Conservation (phyloP, 1,140 invertebrate genomes). For the Drosophila leontia region DNA sequence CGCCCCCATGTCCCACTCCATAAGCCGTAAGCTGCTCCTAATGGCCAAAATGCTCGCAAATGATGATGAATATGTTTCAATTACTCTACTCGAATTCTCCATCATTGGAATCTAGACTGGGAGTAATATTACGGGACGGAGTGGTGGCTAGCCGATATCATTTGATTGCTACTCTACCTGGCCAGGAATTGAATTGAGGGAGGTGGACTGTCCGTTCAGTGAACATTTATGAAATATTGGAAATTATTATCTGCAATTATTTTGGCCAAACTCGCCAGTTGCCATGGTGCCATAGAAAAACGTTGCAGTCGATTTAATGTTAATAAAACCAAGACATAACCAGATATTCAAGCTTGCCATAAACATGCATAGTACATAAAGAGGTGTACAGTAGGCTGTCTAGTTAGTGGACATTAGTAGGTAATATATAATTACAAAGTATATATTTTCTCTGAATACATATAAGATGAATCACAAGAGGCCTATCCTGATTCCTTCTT, state of each 20-base stretch:
- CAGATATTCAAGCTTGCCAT: slow-evolving; percentile 20
- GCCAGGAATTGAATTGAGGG: background rate
- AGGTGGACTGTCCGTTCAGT: slow-evolving; percentile 17
- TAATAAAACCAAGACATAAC: slow-evolving; percentile 43
- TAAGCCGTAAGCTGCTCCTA: slow-evolving; percentile 47
- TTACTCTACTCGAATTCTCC: slow-evolving; percentile 58
- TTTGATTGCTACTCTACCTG: slow-evolving; percentile 46
- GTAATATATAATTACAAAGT: background rate
- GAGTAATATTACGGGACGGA: slow-evolving; percentile 5
- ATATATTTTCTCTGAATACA: background rate
- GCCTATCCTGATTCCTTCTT: background rate
- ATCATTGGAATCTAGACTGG: slow-evolving; percentile 12
- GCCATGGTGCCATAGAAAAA: slow-evolving; percentile 27
- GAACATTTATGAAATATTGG: slow-evolving; percentile 36
- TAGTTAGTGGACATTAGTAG: too few species aligned
- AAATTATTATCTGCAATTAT: slow-evolving; percentile 61
- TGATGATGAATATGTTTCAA: slow-evolving; percentile 68
- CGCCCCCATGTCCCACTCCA: slow-evolving; percentile 4
- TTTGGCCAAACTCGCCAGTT: slow-evolving; percentile 6
- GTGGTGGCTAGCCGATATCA: slow-evolving; percentile 21
- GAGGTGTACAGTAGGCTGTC: background rate
- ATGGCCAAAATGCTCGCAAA: slow-evolving; percentile 64
- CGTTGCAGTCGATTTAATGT: slow-evolving; percentile 67
- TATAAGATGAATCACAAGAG: background rate
- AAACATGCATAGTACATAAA: background rate